phyloP scores from a whole-genome alignment of 2,888 invertebrate species.

The Drosophila eohydei region DNA sequence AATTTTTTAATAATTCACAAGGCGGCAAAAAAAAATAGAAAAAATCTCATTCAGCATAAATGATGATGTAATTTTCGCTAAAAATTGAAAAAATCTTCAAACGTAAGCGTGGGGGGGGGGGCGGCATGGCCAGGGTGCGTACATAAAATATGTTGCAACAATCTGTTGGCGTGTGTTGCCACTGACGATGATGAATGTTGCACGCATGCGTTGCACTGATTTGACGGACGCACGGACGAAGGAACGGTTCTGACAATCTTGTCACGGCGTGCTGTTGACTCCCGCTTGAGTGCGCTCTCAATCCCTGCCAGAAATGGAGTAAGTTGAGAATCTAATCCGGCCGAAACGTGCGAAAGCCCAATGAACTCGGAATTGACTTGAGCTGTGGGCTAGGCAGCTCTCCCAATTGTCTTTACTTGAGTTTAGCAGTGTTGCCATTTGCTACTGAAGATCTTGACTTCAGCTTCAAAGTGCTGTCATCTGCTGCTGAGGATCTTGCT shows the following conservation, averaged over 20 bases:
- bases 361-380: neutral
- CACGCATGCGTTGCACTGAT: constrained; percentile 78
- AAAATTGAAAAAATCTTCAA: constrained; percentile 77
- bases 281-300: constrained; percentile 6
- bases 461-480: neutral
- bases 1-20: constrained; percentile 81
- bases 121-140: neutral
- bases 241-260: constrained; percentile 35
- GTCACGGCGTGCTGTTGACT: constrained; percentile 30
- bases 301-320: constrained; percentile 7
- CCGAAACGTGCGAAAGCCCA: neutral
- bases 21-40: constrained; percentile 9
- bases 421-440: neutral
- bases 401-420: too few relatives aligned
- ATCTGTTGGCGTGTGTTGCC: constrained; percentile 68
- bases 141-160: constrained; percentile 79
- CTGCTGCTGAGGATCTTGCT: neutral
- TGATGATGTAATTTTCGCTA: constrained; percentile 79
- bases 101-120: constrained; percentile 23
- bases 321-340: neutral
- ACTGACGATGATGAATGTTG: constrained; percentile 78
- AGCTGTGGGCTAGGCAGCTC: neutral
- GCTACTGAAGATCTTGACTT: neutral
- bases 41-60: constrained; percentile 76
- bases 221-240: constrained; percentile 40